Evolutionary conservation across 2,797 vertebrate species (phyloP).

Genomic region (Syndactyla subalaris): DNA sequence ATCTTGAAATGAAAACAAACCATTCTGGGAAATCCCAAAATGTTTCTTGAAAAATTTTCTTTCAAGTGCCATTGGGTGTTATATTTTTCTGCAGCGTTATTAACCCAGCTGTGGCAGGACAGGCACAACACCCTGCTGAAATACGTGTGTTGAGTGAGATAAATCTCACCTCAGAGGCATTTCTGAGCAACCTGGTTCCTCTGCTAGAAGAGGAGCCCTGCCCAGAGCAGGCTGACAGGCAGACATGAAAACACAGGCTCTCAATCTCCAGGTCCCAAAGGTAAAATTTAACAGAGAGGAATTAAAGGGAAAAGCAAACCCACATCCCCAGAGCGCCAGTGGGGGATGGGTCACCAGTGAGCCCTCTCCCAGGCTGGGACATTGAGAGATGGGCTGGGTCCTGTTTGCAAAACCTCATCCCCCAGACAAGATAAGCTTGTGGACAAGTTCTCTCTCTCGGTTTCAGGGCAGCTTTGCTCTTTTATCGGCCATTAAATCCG

Average conservation of each 20-base stretch:
- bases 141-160: neutral
- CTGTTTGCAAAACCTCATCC: neutral
- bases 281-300: neutral
- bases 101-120: neutral
- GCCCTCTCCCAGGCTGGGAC: neutral
- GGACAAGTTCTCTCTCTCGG: rapidly evolving
- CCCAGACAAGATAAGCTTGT: neutral
- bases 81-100: neutral
- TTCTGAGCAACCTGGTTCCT: neutral
- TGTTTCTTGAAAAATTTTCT: neutral
- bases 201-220: neutral
- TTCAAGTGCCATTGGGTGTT: neutral
- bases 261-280: rapidly evolving
- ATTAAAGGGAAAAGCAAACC: neutral
- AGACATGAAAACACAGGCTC: rapidly evolving
- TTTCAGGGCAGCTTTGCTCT: neutral
- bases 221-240: neutral
- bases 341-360: neutral
- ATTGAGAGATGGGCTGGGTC: neutral
- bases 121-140: rapidly evolving
- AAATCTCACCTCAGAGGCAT: rapidly evolving
- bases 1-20: conserved; percentile 15
- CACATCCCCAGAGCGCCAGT: rapidly evolving
- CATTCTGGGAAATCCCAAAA: neutral
- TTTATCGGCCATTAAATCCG: neutral